Percentiles rank a stretch among this genome's conserved stretches.
Conservation (phyloP, 1,140 invertebrate genomes). For the Melanaphis sacchari region DNA sequence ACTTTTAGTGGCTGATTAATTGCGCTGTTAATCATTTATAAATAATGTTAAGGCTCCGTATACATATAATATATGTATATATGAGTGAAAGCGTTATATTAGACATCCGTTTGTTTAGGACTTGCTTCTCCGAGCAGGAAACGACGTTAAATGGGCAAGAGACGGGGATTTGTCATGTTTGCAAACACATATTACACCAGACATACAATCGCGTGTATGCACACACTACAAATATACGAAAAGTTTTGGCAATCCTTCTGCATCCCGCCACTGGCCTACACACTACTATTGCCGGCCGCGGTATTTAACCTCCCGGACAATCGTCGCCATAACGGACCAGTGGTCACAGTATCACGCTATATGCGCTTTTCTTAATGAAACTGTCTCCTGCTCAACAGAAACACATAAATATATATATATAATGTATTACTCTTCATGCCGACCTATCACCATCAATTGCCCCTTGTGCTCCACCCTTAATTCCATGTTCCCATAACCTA, state of each 20-base stretch:
- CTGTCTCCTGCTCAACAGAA: not conserved
- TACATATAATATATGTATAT: not conserved
- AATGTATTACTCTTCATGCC: not conserved
- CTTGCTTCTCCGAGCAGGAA: not conserved
- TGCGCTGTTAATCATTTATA: constrained; percentile 26
- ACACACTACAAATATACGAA: constrained; percentile 18
- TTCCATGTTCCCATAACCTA: not conserved
- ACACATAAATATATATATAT: not conserved
- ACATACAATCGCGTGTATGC: not conserved
- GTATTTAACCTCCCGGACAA: constrained; percentile 20
- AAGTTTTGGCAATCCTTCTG: constrained; percentile 25
- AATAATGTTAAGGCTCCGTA: not conserved
- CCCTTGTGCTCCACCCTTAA: not conserved
- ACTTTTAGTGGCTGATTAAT: constrained; percentile 11
- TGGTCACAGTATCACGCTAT: not conserved
- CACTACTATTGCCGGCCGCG: not conserved
- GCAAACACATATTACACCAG: not conserved
- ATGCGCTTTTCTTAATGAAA: constrained; percentile 36
- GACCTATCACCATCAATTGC: not conserved
- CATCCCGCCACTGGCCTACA: not conserved
- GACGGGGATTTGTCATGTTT: constrained; percentile 46
- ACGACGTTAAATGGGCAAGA: not conserved
- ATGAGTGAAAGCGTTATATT: not conserved
- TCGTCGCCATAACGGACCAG: constrained; percentile 33
- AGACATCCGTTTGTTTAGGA: constrained; percentile 33